These are phyloP conservation scores for Mizuhopecten yessoensis DNA, from an alignment of 1,140 invertebrate species.

Conservation along the genomic window DNA sequence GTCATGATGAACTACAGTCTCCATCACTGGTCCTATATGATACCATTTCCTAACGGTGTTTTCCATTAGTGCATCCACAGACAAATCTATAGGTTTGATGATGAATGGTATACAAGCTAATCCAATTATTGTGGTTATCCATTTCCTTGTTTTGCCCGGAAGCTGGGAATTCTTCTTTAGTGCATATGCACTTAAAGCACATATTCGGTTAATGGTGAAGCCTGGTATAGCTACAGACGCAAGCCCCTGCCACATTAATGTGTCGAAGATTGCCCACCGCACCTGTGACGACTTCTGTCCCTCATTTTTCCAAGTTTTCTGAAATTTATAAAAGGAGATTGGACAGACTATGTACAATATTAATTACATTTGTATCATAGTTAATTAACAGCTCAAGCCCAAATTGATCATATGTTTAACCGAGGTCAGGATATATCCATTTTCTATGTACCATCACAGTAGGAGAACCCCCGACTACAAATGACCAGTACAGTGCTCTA, in stretches of 20 bases:
- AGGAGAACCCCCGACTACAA: too few relatives aligned
- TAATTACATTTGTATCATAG: too few relatives aligned
- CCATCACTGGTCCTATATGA: constrained; percentile 61
- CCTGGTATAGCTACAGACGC: constrained; percentile 97
- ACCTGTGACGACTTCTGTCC: constrained; percentile 66
- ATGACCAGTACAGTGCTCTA: too few relatives aligned
- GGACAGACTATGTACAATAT: neutral
- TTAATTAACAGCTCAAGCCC: too few relatives aligned
- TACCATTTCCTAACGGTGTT: constrained; percentile 84
- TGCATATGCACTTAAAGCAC: constrained; percentile 86
- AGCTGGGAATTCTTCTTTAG: constrained; percentile 85
- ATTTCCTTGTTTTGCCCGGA: constrained; percentile 85
- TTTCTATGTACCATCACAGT: too few relatives aligned
- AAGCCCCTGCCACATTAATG: constrained; percentile 95
- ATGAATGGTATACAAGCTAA: constrained; percentile 95
- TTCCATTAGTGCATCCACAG: constrained; percentile 92
- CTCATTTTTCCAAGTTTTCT: constrained; percentile 71
- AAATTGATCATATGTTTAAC: too few relatives aligned
- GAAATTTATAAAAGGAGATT: constrained; percentile 59
- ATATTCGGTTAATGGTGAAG: constrained; percentile 95
- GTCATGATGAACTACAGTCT: constrained; percentile 61
- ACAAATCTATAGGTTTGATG: constrained; percentile 94
- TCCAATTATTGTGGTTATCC: constrained; percentile 91
- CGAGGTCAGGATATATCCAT: too few relatives aligned
- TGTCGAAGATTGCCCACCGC: constrained; percentile 89